These are phyloP conservation scores for Drosophila maculinotata DNA, from an alignment of 2,888 invertebrate genomes.

Conservation along the genomic window DNA sequence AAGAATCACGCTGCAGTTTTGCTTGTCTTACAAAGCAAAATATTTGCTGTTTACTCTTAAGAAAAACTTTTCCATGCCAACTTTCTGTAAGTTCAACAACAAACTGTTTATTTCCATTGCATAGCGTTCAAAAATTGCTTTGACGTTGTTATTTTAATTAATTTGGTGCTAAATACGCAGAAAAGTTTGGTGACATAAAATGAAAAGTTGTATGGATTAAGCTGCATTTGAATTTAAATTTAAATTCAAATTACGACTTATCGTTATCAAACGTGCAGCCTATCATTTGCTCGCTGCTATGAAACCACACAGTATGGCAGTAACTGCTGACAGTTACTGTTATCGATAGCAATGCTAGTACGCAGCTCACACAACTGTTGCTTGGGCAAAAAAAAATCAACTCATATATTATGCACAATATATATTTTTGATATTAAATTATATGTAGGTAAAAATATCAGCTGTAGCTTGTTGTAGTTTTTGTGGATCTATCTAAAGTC, in stretches of 20 bases:
- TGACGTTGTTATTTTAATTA: not conserved
- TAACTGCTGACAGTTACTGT: conserved; percentile 4
- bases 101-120: not conserved
- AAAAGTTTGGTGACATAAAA: not conserved
- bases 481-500: too few species aligned
- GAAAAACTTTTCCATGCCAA: not conserved
- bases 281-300: conserved; percentile 23
- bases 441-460: not conserved
- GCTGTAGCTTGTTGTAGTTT: too few species aligned
- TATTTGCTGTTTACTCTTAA: not conserved
- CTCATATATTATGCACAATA: not conserved
- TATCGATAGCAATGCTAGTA: conserved; percentile 32
- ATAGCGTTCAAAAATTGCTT: not conserved
- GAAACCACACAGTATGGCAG: conserved; percentile 2
- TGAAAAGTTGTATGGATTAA: not conserved
- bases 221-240: conserved; percentile 28
- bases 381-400: not conserved
- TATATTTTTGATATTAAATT: not conserved
- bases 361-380: conserved; percentile 39
- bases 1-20: conserved; percentile 6
- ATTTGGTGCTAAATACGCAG: not conserved
- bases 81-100: not conserved
- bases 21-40: not conserved
- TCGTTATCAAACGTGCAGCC: not conserved
- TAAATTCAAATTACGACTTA: conserved; percentile 24